These are phyloP conservation scores for Sebastes umbrosus DNA, from an alignment of 2,797 vertebrate species.

Conservation along the genomic window DNA sequence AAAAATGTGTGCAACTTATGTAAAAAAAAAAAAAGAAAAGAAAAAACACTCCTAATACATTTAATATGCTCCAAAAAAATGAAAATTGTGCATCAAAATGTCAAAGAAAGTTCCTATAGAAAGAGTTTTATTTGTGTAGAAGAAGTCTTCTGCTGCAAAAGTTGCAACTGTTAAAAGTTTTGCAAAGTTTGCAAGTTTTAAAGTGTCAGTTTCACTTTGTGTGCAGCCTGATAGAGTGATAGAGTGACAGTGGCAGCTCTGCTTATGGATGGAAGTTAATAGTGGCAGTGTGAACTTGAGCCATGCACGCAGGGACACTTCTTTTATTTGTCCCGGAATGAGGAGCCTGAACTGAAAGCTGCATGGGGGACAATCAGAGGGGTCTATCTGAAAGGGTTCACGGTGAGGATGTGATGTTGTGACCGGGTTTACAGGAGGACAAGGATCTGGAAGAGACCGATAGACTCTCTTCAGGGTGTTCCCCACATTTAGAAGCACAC, in stretches of 20 bases:
- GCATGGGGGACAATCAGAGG: not conserved
- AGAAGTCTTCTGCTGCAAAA: no score
- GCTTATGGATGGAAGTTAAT: not conserved
- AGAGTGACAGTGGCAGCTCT: not conserved
- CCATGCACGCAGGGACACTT: not conserved
- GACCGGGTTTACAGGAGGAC: slow-evolving; percentile 64
- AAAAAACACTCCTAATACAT: no score
- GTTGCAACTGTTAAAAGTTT: no score
- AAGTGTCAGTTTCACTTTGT: not conserved
- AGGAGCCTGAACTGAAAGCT: not conserved
- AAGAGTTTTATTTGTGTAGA: no score
- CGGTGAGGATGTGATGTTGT: slow-evolving; percentile 30
- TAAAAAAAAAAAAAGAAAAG: no score
- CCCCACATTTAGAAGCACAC: slow-evolving; percentile 68
- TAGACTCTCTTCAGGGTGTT: slow-evolving; percentile 83
- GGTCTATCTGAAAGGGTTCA: slow-evolving; percentile 9
- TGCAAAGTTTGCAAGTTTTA: not conserved
- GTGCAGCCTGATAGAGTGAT: not conserved
- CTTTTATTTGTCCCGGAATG: not conserved
- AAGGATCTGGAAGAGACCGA: slow-evolving; percentile 79
- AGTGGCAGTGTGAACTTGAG: slow-evolving; percentile 29
- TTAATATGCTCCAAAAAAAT: no score
- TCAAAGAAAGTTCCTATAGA: no score
- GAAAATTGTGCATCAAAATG: no score
- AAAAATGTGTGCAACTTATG: no score